Evolutionary conservation across 2,888 invertebrate species (phyloP).

Genomic region (Erannis defoliaria): DNA sequence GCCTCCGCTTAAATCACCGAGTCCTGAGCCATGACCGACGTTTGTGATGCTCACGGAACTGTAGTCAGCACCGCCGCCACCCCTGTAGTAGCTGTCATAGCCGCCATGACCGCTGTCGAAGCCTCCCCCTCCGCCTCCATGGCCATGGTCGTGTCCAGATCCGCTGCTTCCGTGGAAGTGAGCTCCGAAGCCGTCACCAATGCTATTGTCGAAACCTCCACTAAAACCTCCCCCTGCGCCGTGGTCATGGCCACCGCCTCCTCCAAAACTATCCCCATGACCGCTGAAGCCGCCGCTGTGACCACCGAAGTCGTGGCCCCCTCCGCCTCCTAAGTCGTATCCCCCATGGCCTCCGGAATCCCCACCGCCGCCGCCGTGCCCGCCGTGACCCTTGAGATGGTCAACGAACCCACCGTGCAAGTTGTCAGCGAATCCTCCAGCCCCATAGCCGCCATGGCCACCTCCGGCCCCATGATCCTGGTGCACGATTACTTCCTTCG

Average conservation of each 20-base stretch:
- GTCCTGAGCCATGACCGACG: too few relatives aligned
- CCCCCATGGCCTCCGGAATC: slow-evolving; percentile 46
- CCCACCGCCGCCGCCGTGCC: slow-evolving; percentile 60
- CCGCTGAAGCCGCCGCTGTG: slow-evolving; percentile 62
- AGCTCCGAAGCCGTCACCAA: slow-evolving; percentile 36
- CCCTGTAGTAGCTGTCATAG: too few relatives aligned
- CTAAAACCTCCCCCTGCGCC: neutral
- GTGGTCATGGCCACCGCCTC: neutral
- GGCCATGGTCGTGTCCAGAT: slow-evolving; percentile 49
- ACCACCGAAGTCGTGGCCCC: slow-evolving; percentile 53
- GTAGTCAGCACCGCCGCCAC: too few relatives aligned
- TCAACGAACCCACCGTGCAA: slow-evolving; percentile 68
- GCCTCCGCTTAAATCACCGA: too few relatives aligned
- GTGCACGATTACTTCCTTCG: slow-evolving; percentile 78
- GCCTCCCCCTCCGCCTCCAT: slow-evolving; percentile 51
- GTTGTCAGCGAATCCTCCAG: slow-evolving; percentile 59
- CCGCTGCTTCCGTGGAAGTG: too few relatives aligned
- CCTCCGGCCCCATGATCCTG: slow-evolving; percentile 58
- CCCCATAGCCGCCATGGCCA: slow-evolving; percentile 53
- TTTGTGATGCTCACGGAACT: too few relatives aligned
- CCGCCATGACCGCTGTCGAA: neutral
- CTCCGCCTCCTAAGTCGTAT: slow-evolving; percentile 58
- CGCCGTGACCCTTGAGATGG: slow-evolving; percentile 59
- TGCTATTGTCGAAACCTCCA: slow-evolving; percentile 58
- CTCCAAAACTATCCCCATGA: neutral